phyloP scores from a whole-genome alignment of 2,113 vertebrate species.

The Coracopsis vasa region DNA sequence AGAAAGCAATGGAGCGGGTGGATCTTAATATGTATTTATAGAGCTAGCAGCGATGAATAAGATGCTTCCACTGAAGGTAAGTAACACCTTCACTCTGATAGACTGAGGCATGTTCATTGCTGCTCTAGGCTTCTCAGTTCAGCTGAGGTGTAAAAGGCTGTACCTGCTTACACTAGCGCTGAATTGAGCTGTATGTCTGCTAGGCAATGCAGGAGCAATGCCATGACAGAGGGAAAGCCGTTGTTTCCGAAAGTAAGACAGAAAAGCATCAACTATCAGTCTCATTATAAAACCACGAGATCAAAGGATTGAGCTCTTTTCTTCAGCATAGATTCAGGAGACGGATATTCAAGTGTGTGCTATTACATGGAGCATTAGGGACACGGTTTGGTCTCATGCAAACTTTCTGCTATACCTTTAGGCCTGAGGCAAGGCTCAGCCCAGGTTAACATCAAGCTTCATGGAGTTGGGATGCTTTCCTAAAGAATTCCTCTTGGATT shows the following conservation, averaged over 20 bases:
- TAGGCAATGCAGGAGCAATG: background rate
- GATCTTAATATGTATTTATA: background rate
- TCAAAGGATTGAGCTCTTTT: background rate
- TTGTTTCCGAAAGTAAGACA: background rate
- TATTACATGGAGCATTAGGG: background rate
- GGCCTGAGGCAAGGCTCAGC: background rate
- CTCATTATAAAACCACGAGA: background rate
- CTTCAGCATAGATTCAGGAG: background rate
- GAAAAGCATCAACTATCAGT: background rate
- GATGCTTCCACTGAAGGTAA: background rate
- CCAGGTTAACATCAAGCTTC: background rate
- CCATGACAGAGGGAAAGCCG: background rate
- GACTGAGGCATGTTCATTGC: background rate
- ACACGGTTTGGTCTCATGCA: background rate
- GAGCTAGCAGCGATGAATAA: rapidly evolving
- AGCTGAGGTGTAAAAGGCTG: background rate
- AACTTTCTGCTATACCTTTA: background rate
- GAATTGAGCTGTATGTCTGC: background rate
- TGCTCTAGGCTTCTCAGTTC: background rate
- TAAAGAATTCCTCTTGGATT: background rate
- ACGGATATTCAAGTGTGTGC: background rate
- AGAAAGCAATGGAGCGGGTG: background rate
- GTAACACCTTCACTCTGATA: background rate
- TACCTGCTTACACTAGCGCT: background rate
- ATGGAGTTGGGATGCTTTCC: background rate